These are phyloP conservation scores for Heliconius ethilla DNA, from an alignment of 2,888 invertebrate species.

Conservation along the genomic window DNA sequence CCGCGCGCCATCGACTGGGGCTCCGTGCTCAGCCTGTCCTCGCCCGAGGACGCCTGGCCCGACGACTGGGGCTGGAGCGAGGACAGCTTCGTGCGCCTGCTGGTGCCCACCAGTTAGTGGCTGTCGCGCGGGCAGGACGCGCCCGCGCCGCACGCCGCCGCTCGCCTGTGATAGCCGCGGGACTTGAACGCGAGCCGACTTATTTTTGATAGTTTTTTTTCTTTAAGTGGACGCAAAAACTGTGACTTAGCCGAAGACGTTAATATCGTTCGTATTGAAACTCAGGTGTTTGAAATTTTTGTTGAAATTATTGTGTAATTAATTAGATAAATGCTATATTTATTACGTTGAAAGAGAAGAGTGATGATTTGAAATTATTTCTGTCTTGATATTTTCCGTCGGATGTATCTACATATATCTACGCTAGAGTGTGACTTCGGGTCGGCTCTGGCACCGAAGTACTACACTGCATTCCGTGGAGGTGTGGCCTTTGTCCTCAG, in stretches of 20 bases:
- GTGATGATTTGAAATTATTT: constrained; percentile 80
- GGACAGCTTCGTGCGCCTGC: constrained; percentile 87
- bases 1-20: constrained; percentile 97
- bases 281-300: constrained; percentile 79
- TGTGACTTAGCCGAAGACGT: constrained; percentile 78
- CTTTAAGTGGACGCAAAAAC: constrained; percentile 79
- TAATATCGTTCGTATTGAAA: constrained; percentile 72
- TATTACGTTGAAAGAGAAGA: constrained; percentile 75
- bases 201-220: constrained; percentile 83
- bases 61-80: constrained; percentile 84
- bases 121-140: constrained; percentile 75
- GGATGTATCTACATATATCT: constrained; percentile 55
- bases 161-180: constrained; percentile 73
- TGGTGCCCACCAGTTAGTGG: constrained; percentile 86
- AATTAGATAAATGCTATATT: constrained; percentile 80
- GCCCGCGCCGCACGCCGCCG: constrained; percentile 75
- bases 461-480: constrained; percentile 52
- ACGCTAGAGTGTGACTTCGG: constrained; percentile 67
- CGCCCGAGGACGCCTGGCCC: constrained; percentile 89
- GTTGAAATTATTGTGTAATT: constrained; percentile 82
- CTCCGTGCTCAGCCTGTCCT: constrained; percentile 92
- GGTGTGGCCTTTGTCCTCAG: constrained; percentile 45
- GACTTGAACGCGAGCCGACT: constrained; percentile 79
- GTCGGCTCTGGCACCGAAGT: constrained; percentile 60
- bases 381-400: constrained; percentile 79